Conservation (phyloP, 1,140 invertebrate genomes). For the Pteromalus puparum region DNA sequence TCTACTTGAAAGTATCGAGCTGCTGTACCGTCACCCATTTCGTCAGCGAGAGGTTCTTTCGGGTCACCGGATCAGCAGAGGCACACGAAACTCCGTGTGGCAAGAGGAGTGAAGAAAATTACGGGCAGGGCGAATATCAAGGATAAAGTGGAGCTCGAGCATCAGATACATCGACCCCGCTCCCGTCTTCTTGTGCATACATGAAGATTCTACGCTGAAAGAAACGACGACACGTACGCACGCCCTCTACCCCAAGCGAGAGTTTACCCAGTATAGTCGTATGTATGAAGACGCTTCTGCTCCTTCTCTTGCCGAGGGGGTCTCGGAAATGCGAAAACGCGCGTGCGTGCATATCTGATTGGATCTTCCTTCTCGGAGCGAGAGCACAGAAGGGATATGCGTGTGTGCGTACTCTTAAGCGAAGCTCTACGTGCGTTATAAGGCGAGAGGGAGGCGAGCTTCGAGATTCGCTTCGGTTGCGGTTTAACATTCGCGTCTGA, state of each 20-base stretch:
- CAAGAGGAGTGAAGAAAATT: not conserved
- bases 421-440: not conserved
- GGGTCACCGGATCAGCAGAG: not conserved
- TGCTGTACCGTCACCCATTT: not conserved
- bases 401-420: not conserved
- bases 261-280: not conserved
- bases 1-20: not conserved
- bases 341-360: slow-evolving; percentile 31
- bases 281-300: not conserved
- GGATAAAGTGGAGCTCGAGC: not conserved
- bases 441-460: slow-evolving; percentile 24
- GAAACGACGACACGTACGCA: not conserved
- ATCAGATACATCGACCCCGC: not conserved
- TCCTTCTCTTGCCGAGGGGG: too few relatives aligned
- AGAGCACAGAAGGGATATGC: not conserved
- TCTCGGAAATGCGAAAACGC: not conserved
- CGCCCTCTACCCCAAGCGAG: not conserved
- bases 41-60: not conserved
- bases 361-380: not conserved
- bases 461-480: slow-evolving; percentile 57
- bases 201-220: not conserved
- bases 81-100: not conserved
- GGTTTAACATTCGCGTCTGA: slow-evolving; percentile 48
- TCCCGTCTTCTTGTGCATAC: not conserved
- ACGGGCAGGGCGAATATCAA: not conserved